A percentile compares a stretch with the other conserved stretches of the same genome.
Evolutionary conservation across 2,888 invertebrate species (phyloP).

Genomic region (Melanotus villosus): DNA sequence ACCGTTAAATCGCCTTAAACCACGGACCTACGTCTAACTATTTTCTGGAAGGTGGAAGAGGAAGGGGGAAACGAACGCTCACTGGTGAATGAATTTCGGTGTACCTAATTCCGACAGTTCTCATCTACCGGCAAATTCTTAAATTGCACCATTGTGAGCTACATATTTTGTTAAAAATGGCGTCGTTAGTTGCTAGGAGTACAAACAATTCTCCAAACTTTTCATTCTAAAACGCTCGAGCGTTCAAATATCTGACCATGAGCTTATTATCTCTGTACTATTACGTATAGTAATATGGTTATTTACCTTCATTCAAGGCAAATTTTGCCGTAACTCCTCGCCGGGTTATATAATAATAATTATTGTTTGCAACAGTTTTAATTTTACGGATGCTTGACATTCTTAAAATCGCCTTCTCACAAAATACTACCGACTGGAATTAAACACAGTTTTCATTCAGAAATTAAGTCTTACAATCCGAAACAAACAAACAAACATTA

Average conservation of each 20-base stretch:
- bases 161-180: too few relatives aligned
- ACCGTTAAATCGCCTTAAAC: constrained; percentile 30
- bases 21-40: neutral
- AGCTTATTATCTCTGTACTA: constrained; percentile 13
- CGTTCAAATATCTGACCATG: constrained; percentile 15
- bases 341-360: neutral
- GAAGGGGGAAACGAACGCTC: constrained; percentile 8
- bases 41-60: neutral
- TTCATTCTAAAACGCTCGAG: too few relatives aligned
- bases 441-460: too few relatives aligned
- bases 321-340: constrained; percentile 13
- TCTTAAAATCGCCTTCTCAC: too few relatives aligned
- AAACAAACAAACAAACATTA: too few relatives aligned
- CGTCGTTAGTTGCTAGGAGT: too few relatives aligned
- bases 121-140: too few relatives aligned
- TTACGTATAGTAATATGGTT: neutral
- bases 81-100: constrained; percentile 22
- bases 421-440: too few relatives aligned
- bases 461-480: too few relatives aligned
- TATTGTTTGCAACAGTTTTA: neutral
- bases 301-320: constrained; percentile 18
- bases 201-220: too few relatives aligned
- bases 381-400: neutral
- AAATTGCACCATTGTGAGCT: too few relatives aligned
- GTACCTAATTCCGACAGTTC: too few relatives aligned